Percentiles rank a stretch among this genome's conserved stretches.
Conservation (phyloP, 2,888 invertebrate species). For the Phania funesta region DNA sequence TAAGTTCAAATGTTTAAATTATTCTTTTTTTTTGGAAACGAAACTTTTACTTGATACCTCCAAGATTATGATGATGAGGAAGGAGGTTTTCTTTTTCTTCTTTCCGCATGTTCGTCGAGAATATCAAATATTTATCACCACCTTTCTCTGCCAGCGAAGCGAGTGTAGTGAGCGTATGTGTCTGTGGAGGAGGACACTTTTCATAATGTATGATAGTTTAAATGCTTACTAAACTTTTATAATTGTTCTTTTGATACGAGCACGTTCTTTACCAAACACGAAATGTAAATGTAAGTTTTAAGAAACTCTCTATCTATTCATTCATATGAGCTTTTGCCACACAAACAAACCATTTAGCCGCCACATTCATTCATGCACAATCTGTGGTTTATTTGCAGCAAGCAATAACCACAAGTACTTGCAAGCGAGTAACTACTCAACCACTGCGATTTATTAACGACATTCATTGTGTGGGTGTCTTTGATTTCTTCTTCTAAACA, state of each 20-base stretch:
- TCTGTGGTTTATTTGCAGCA: slow-evolving; percentile 4
- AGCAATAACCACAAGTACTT: slow-evolving; percentile 30
- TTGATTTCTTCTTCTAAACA: slow-evolving; percentile 5
- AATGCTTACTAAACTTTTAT: slow-evolving; percentile 62
- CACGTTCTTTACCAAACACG: background rate
- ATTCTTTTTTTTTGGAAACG: background rate
- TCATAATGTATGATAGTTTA: slow-evolving; percentile 59
- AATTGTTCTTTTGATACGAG: slow-evolving; percentile 62
- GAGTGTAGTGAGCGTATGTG: background rate
- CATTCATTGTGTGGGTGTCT: slow-evolving; percentile 28
- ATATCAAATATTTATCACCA: slow-evolving; percentile 42
- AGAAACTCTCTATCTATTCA: slow-evolving; percentile 3
- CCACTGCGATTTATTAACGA: slow-evolving; percentile 33
- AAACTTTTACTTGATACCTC: slow-evolving; percentile 36
- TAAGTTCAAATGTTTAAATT: slow-evolving; percentile 47
- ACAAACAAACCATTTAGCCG: background rate
- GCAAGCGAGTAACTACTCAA: slow-evolving; percentile 27
- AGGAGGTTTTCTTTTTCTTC: too few species aligned
- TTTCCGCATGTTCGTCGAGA: slow-evolving; percentile 11
- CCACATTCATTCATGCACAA: slow-evolving; percentile 16
- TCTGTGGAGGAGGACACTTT: slow-evolving; percentile 60
- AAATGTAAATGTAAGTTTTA: slow-evolving; percentile 20
- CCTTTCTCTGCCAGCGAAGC: background rate
- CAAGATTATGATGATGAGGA: slow-evolving; percentile 31
- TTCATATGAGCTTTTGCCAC: slow-evolving; percentile 13